Evolutionary conservation across 92 coral and sea anemone genomes (phyloP), one percentile per base, ranked within the genome.

Genomic region (Umimayanthus chanpuru): DNA sequence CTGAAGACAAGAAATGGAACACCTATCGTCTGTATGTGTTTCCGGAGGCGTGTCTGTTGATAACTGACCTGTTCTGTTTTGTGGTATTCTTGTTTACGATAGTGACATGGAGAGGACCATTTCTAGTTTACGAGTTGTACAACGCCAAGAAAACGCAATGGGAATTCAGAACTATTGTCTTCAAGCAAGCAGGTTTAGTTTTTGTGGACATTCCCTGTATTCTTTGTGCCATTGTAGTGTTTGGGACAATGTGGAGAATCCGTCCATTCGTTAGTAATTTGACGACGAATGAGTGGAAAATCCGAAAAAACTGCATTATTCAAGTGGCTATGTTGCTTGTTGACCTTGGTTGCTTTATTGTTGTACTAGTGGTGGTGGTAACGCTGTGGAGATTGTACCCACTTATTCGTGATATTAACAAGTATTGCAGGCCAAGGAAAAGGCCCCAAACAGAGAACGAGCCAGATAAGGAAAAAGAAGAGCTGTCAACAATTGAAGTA

Each of bases 371-470:
- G 70, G 93, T 95, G 67, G 56, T 93, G n/a, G 23, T 90, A 11
- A 94, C 99, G 29, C 84, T 95, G 23, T 97, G 99, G 99, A 94
- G 99, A 47, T 79, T 95, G 65, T 95, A 95, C 86, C 99, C 99
- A 5, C 83, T 97, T 32, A 68, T 91, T 10, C 76, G 88, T 80
- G 99, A 97, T 88, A 61, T 97, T 38, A 86, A 82, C 68, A 97
- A 97, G 85, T 97, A 95, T 86, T 89, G 85, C 90, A 91, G 89
- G 77, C 92, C 89, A 30, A 68, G 86, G 86, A 88, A 86, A 18
- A 79, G 53, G 23, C 32, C 81, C 43, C 15, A 18, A 30, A 56
- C 47, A 41, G 68, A 26, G 55, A 83, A 80, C 58, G 68, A 72
- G 53, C 75, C 11, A 28, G 56, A 47, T 43, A 82, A 25, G 8